Evolutionary conservation across 1,140 invertebrate species (phyloP).

Genomic region (Orussus abietinus): DNA sequence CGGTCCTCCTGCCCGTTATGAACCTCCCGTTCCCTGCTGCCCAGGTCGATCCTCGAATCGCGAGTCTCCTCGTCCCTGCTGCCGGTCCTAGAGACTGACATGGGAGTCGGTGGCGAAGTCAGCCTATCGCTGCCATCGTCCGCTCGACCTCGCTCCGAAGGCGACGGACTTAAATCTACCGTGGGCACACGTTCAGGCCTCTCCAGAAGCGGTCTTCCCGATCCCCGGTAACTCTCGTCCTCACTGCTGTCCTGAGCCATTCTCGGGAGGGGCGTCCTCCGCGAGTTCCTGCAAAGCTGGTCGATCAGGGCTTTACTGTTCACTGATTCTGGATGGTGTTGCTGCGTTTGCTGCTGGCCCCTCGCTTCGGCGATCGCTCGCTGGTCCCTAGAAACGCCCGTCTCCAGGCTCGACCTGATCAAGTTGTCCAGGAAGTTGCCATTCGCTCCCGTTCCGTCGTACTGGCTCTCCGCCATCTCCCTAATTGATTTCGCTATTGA

Average conservation of each 20-base stretch:
- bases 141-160: conserved; percentile 37
- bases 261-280: conserved; percentile 56
- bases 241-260: conserved; percentile 46
- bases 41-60: conserved; percentile 36
- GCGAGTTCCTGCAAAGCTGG: conserved; percentile 64
- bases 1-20: conserved; percentile 36
- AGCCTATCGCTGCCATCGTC: conserved; percentile 45
- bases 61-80: conserved; percentile 43
- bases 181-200: conserved; percentile 50
- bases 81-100: conserved; percentile 36
- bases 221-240: conserved; percentile 43
- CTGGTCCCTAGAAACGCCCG: conserved; percentile 52
- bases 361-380: conserved; percentile 34
- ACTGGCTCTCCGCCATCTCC: conserved; percentile 60
- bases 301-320: conserved; percentile 66
- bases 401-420: conserved; percentile 73
- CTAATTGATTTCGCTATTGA: conserved; percentile 55
- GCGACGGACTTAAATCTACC: conserved; percentile 48
- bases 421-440: conserved; percentile 76
- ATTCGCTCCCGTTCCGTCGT: conserved; percentile 63
- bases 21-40: conserved; percentile 42
- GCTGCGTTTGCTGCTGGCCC: conserved; percentile 25
- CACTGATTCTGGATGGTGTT: conserved; percentile 46
- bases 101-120: conserved; percentile 44
- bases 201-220: conserved; percentile 34